Evolutionary conservation across 2,797 vertebrate species (phyloP).

Genomic region (Macropus fuliginosus): DNA sequence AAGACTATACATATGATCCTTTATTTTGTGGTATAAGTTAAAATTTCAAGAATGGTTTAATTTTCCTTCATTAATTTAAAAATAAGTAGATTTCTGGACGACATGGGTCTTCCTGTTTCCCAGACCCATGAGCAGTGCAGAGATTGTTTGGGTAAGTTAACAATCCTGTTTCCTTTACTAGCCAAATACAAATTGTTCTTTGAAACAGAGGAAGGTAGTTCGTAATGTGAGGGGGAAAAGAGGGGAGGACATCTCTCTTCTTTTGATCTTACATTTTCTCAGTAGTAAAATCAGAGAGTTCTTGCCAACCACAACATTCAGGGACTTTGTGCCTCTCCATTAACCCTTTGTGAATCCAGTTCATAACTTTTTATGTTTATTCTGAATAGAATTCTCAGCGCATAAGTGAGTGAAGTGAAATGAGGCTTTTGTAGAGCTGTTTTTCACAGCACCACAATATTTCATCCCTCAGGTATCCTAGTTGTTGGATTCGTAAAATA

Average conservation of each 20-base stretch:
- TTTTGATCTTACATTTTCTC: background rate
- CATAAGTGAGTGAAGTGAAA: background rate
- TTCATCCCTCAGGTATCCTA: background rate
- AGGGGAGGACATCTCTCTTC: background rate
- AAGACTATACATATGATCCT: background rate
- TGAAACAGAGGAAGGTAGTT: background rate
- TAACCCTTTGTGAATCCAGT: background rate
- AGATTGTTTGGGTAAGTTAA: background rate
- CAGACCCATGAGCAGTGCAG: background rate
- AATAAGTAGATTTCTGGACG: background rate
- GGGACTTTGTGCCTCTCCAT: background rate
- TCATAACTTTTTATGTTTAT: background rate
- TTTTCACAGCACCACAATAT: background rate
- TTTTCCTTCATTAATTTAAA: background rate
- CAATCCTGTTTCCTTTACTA: background rate
- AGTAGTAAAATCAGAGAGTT: background rate
- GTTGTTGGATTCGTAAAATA: background rate
- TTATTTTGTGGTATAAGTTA: background rate
- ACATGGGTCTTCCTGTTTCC: background rate
- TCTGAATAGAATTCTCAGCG: background rate
- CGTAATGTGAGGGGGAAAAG: background rate
- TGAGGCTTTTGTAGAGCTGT: background rate
- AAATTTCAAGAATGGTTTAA: background rate
- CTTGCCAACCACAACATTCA: background rate
- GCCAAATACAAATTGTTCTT: background rate